A percentile compares a stretch with the other conserved stretches of the same genome.
These are phyloP conservation scores for Pycnomerus fuliginosus DNA, from an alignment of 2,888 invertebrate species.

Conservation along the genomic window DNA sequence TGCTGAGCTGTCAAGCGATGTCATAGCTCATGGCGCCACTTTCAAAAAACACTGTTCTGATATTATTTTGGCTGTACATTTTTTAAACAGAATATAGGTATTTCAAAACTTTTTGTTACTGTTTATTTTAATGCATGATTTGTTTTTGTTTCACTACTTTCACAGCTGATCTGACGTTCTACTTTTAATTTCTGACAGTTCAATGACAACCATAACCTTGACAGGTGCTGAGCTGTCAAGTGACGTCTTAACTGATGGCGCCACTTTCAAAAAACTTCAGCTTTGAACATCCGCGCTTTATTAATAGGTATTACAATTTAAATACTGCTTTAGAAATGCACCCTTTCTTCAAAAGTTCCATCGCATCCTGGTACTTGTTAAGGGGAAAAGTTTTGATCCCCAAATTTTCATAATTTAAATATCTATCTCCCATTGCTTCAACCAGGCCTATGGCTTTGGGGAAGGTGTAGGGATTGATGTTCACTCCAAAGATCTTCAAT, in stretches of 20 bases:
- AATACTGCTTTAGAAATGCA: constrained; percentile 64
- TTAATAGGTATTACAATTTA: constrained; percentile 44
- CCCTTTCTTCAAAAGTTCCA: constrained; percentile 58
- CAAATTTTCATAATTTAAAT: constrained; percentile 61
- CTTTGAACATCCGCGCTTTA: constrained; percentile 10
- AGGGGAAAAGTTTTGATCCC: constrained; percentile 60
- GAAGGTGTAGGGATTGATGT: constrained; percentile 69
- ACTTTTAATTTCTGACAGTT: background rate
- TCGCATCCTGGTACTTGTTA: constrained; percentile 57
- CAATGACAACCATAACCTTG: background rate
- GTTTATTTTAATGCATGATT: no score
- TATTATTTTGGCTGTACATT: no score
- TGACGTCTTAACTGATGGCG: background rate
- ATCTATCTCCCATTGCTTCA: constrained; percentile 62
- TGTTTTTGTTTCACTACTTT: no score
- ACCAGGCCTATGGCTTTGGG: constrained; percentile 63
- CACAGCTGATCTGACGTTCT: no score
- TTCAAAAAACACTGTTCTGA: no score
- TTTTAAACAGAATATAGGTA: no score
- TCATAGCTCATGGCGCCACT: no score
- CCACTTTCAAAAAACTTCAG: background rate
- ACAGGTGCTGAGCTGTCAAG: constrained; percentile 1
- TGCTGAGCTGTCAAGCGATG: constrained; percentile 1
- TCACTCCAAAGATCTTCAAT: constrained; percentile 63
- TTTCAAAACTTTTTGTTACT: no score